These are phyloP conservation scores for Carcina quercana DNA, from an alignment of 2,888 invertebrate genomes.

Conservation along the genomic window DNA sequence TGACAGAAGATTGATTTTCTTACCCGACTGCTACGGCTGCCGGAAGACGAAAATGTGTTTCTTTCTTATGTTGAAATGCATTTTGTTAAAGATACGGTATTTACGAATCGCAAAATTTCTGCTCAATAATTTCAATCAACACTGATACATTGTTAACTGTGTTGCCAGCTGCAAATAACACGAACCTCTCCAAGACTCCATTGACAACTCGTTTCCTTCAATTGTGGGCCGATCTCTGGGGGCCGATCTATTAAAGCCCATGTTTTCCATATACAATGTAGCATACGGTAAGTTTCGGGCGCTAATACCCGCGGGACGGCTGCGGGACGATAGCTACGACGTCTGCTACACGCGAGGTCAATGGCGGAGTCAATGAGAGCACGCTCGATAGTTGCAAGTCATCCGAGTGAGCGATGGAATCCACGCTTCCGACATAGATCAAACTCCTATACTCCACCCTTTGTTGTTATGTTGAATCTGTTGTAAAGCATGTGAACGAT, in stretches of 20 bases:
- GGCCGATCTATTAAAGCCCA: conserved; percentile 50
- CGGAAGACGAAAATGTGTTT: too few species aligned
- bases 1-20: too few species aligned
- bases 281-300: conserved; percentile 29
- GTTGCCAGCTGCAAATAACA: conserved; percentile 29
- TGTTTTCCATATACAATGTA: conserved; percentile 38
- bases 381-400: conserved; percentile 65
- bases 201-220: conserved; percentile 32
- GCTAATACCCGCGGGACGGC: conserved; percentile 51
- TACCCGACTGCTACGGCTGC: too few species aligned
- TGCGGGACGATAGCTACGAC: conserved; percentile 49
- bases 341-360: conserved; percentile 54
- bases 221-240: conserved; percentile 37
- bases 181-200: conserved; percentile 21
- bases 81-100: too few species aligned
- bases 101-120: too few species aligned
- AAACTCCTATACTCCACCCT: conserved; percentile 34
- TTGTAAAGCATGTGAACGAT: conserved; percentile 5
- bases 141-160: conserved; percentile 3
- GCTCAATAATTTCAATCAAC: background rate
- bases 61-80: too few species aligned
- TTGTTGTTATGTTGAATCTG: conserved; percentile 45
- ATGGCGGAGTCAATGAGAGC: conserved; percentile 68
- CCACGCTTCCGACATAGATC: conserved; percentile 65
- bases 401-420: conserved; percentile 58